Evolutionary conservation across 2,113 vertebrate genomes (phyloP).

Genomic region (Tetrao urogallus): DNA sequence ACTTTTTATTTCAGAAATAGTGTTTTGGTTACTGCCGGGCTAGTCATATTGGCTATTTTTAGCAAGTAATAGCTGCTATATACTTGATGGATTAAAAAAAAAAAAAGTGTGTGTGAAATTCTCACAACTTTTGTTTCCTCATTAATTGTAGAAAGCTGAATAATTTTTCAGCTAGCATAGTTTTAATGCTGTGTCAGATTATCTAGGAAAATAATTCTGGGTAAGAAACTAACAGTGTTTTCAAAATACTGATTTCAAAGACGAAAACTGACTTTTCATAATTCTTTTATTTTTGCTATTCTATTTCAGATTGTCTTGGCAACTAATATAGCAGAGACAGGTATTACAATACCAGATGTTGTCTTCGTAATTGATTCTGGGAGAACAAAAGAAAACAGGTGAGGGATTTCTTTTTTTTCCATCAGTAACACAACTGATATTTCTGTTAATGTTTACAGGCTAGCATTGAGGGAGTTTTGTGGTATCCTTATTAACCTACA

Average conservation of each 20-base stretch:
- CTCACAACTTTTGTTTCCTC: background rate
- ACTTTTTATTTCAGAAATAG: background rate
- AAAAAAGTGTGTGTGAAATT: background rate
- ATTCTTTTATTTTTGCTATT: background rate
- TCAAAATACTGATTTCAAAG: background rate
- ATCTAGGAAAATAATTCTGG: background rate
- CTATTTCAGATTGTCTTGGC: slow-evolving; percentile 93
- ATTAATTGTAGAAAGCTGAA: background rate
- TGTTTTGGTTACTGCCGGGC: background rate
- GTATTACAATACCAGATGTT: slow-evolving; percentile 97
- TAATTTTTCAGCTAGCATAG: background rate
- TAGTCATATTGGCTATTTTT: background rate
- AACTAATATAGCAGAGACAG: slow-evolving; percentile 98
- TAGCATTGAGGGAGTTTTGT: background rate
- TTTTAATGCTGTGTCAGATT: background rate
- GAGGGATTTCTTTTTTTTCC: slow-evolving; percentile 44
- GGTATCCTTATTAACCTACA: background rate
- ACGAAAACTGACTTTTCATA: background rate
- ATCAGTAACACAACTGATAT: background rate
- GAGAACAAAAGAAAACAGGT: slow-evolving; percentile 98
- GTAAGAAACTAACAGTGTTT: background rate
- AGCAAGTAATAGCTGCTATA: background rate
- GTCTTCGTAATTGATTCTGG: slow-evolving; percentile 96
- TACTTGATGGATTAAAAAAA: background rate
- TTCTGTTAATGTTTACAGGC: background rate